These are phyloP conservation scores for Piaya cayana DNA, from an alignment of 2,113 vertebrate species.

Conservation along the genomic window DNA sequence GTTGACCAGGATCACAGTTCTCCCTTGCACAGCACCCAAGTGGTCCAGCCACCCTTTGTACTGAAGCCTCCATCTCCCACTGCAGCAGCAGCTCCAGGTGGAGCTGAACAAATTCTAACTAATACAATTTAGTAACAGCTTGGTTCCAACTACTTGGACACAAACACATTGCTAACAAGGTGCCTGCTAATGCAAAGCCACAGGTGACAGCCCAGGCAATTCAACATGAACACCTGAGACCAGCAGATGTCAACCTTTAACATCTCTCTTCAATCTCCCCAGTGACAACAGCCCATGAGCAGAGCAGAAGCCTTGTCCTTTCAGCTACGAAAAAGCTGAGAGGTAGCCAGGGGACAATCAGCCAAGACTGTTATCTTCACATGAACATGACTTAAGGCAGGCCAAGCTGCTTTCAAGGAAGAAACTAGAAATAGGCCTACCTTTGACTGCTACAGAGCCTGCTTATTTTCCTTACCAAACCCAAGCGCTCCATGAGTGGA, in stretches of 20 bases:
- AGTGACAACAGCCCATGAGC: background rate
- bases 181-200: background rate
- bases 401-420: background rate
- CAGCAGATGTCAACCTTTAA: background rate
- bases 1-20: background rate
- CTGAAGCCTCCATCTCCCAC: background rate
- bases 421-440: background rate
- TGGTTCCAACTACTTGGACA: background rate
- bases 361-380: background rate
- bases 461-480: background rate
- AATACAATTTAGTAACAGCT: background rate
- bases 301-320: background rate
- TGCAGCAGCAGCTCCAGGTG: background rate
- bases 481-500: fast-evolving
- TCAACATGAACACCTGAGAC: background rate
- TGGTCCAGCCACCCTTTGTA: background rate
- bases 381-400: background rate
- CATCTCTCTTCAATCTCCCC: background rate
- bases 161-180: background rate
- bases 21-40: background rate
- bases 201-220: background rate
- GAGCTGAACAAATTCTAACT: background rate
- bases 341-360: background rate
- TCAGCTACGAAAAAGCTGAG: background rate
- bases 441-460: background rate